Conservation (phyloP, 2,113 vertebrate genomes). For the Corythornis cristatus region DNA sequence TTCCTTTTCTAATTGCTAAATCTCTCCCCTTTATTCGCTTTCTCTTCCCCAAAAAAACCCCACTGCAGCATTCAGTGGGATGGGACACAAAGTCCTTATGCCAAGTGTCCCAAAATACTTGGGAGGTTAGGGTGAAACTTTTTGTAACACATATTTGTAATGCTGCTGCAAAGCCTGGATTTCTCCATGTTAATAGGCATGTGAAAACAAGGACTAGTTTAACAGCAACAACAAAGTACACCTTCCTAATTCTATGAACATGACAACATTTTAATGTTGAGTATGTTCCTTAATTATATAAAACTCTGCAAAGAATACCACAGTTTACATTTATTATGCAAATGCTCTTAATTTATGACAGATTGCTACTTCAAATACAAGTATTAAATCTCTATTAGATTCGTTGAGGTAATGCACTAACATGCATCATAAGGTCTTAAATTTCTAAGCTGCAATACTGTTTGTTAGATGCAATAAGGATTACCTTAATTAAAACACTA, state of each 20-base stretch:
- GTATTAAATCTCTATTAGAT: constrained; percentile 81
- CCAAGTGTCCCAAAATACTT: background rate
- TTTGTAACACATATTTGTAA: background rate
- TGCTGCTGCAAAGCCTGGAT: constrained; percentile 3
- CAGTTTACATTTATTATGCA: constrained; percentile 74
- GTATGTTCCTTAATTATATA: constrained; percentile 63
- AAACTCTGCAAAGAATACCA: constrained; percentile 73
- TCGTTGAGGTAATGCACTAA: constrained; percentile 70
- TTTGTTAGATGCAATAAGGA: constrained; percentile 81
- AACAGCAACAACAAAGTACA: constrained; percentile 62
- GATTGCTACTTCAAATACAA: constrained; percentile 78
- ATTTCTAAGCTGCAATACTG: constrained; percentile 74
- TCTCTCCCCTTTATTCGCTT: too few species aligned
- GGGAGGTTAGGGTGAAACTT: background rate
- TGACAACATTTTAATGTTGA: constrained; percentile 37
- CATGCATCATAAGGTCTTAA: constrained; percentile 74
- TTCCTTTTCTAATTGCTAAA: too few species aligned
- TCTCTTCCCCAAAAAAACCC: background rate
- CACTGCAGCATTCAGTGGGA: background rate
- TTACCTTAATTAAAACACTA: constrained; percentile 82
- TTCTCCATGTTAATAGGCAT: background rate
- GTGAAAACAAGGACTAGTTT: constrained; percentile 40
- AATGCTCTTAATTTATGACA: constrained; percentile 78
- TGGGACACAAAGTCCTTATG: background rate
- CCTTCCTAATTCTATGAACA: constrained; percentile 40